Percentiles rank a stretch among this genome's conserved stretches.
Conservation (phyloP, 1,140 invertebrate species). For the Scaptodrosophila lebanonensis region DNA sequence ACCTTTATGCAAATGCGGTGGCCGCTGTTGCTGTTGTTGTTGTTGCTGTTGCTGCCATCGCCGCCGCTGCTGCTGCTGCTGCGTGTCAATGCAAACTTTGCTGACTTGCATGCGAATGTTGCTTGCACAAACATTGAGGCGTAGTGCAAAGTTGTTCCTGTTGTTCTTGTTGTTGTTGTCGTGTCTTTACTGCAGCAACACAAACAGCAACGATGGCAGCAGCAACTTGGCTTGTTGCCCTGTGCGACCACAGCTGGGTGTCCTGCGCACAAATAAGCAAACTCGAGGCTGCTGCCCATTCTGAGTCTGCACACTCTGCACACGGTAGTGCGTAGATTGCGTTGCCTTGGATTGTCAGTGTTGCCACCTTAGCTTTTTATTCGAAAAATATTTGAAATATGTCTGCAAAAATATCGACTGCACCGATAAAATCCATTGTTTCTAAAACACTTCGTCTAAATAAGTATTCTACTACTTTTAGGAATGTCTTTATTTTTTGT, state of each 20-base stretch:
- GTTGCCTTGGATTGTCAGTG: too few species aligned
- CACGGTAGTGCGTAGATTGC: too few species aligned
- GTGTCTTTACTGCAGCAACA: constrained; percentile 51
- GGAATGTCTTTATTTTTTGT: too few species aligned
- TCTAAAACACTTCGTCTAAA: too few species aligned
- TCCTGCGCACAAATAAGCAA: constrained; percentile 68
- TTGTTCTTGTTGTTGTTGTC: constrained; percentile 44
- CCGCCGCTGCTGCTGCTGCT: constrained; percentile 50
- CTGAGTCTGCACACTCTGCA: too few species aligned
- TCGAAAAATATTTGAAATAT: too few species aligned
- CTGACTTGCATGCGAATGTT: constrained; percentile 76
- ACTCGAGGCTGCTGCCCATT: too few species aligned
- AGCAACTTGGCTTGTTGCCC: constrained; percentile 67
- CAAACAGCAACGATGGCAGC: constrained; percentile 30
- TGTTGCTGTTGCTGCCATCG: constrained; percentile 15
- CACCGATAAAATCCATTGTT: too few species aligned
- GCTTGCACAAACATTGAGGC: constrained; percentile 74
- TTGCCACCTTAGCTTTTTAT: too few species aligned
- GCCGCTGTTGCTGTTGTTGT: constrained; percentile 8
- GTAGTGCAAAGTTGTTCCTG: constrained; percentile 47
- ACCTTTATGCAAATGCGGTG: constrained; percentile 70
- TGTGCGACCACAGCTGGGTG: constrained; percentile 66
- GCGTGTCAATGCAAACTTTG: constrained; percentile 76
- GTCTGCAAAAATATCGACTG: too few species aligned
- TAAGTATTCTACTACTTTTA: too few species aligned